Evolutionary conservation across 2,113 vertebrate genomes (phyloP).

Genomic region (Lophotis ruficrista): DNA sequence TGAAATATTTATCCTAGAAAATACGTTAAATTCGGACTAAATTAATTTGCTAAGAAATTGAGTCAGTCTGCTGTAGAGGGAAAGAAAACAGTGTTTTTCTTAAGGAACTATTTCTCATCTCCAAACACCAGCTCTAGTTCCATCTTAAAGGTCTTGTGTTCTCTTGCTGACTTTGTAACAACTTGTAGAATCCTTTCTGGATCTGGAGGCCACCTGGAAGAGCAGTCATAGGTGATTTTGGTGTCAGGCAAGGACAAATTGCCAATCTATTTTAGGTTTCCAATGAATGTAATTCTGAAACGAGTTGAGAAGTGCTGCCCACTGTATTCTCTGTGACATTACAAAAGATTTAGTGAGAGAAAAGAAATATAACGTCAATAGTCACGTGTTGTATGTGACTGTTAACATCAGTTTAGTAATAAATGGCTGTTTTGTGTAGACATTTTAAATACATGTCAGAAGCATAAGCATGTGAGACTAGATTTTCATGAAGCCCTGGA

Average conservation of each 20-base stretch:
- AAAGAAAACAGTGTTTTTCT: neutral
- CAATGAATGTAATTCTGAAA: neutral
- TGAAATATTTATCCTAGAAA: neutral
- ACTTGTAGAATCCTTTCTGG: neutral
- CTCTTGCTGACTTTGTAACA: neutral
- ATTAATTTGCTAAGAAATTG: neutral
- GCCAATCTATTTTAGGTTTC: neutral
- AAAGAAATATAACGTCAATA: neutral
- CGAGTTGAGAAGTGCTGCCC: neutral
- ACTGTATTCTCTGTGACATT: neutral
- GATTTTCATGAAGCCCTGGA: neutral
- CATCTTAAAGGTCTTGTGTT: neutral
- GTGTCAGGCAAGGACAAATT: neutral
- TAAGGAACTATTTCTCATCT: neutral
- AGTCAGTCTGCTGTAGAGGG: neutral
- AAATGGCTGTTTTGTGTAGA: neutral
- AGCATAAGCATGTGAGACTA: neutral
- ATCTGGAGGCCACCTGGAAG: neutral
- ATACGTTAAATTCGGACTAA: neutral
- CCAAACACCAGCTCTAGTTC: neutral
- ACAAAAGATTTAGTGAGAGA: neutral
- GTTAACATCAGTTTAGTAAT: neutral
- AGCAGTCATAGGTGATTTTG: neutral
- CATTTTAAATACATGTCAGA: neutral
- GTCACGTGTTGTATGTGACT: neutral